Percentiles rank a stretch among this genome's conserved stretches.
These are phyloP conservation scores for Athene noctua DNA, from an alignment of 2,113 vertebrate genomes.

Conservation along the genomic window DNA sequence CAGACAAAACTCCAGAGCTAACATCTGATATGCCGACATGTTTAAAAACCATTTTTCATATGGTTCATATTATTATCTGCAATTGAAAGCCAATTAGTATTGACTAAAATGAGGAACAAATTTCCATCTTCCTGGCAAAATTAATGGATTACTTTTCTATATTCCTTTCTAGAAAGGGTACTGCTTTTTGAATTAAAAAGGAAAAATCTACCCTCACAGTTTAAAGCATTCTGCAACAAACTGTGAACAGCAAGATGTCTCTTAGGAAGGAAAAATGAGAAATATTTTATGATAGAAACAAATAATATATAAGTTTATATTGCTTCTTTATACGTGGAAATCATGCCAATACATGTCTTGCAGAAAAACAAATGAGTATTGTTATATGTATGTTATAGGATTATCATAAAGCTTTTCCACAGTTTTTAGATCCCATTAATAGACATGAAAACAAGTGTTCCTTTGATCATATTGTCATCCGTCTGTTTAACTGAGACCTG, in stretches of 20 bases:
- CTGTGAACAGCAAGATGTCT: not conserved
- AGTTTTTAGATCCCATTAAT: not conserved
- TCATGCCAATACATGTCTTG: not conserved
- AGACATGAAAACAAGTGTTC: not conserved
- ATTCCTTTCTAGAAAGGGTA: not conserved
- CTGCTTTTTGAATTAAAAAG: not conserved
- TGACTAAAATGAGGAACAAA: not conserved
- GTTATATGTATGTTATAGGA: not conserved
- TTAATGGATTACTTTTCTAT: not conserved
- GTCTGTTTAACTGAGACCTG: not conserved
- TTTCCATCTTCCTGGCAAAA: not conserved
- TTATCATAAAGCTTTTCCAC: not conserved
- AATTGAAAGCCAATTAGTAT: not conserved
- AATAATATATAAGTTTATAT: not conserved
- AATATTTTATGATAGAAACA: not conserved
- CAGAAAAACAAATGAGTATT: not conserved
- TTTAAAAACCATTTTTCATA: fast-evolving
- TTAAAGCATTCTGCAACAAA: not conserved
- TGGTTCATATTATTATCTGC: not conserved
- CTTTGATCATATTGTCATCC: conserved; percentile 38
- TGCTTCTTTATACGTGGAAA: not conserved
- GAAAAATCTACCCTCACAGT: not conserved
- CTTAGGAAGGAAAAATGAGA: not conserved
- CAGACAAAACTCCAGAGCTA: not conserved
- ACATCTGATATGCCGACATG: not conserved